Percentiles rank a stretch among this genome's conserved stretches.
Evolutionary conservation across 2,797 vertebrate species (phyloP).

Genomic region (Enteromius paludinosus): DNA sequence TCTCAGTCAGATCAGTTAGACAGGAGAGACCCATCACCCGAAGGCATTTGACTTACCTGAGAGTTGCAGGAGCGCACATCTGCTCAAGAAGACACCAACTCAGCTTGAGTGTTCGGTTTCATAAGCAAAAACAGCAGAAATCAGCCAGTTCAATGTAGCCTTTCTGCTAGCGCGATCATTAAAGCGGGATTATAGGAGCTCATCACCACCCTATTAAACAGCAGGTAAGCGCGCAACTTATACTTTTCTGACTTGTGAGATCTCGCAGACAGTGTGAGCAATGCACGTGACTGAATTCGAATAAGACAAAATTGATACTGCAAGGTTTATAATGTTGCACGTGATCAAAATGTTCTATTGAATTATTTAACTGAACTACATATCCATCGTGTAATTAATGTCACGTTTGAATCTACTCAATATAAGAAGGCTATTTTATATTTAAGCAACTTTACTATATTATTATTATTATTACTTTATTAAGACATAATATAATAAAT

Average conservation of each 20-base stretch:
- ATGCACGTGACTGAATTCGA: not conserved
- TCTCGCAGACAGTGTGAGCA: not conserved
- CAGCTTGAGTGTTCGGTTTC: not conserved
- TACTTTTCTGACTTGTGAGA: constrained; percentile 1
- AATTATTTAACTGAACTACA: not conserved
- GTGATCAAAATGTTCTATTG: not conserved
- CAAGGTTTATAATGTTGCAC: not conserved
- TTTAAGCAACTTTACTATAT: not conserved
- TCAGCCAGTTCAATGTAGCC: constrained; percentile 23
- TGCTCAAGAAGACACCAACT: not conserved
- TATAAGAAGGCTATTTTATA: not conserved
- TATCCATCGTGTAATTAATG: not conserved
- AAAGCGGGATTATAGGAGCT: not conserved
- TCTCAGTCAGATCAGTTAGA: constrained; percentile 13
- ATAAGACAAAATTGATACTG: not conserved
- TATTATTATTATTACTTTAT: too few relatives aligned
- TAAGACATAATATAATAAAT: too few relatives aligned
- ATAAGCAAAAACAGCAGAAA: constrained; percentile 3
- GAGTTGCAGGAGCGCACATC: not conserved
- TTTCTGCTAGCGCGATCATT: not conserved
- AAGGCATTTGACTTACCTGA: constrained; percentile 27
- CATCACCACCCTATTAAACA: not conserved
- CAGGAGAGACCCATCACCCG: constrained; percentile 24
- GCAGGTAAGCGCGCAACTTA: not conserved
- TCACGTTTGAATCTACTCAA: not conserved